Percentiles rank a stretch among this genome's conserved stretches.
Conservation (phyloP, 2,888 invertebrate species). For the Dasysyrphus tricinctus region DNA sequence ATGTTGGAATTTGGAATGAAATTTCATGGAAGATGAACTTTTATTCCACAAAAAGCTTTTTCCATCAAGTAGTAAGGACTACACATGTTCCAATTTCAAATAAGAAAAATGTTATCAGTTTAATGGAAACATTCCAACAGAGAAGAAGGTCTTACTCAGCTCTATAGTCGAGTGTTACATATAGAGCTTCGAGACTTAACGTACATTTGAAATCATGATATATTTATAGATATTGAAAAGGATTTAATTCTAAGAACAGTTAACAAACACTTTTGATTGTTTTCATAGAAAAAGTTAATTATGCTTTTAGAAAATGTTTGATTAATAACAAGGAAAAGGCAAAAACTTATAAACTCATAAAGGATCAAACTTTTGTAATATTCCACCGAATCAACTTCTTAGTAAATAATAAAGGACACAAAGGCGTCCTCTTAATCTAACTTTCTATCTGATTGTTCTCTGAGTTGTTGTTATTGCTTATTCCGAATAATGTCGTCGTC, state of each 20-base stretch:
- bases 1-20: conserved; percentile 42
- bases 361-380: conserved; percentile 57
- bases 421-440: conserved; percentile 22
- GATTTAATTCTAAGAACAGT: conserved; percentile 3
- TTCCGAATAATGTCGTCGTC: conserved; percentile 10
- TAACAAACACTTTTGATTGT: conserved; percentile 24
- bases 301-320: conserved; percentile 46
- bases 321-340: conserved; percentile 9
- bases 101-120: conserved; percentile 6
- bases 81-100: background rate
- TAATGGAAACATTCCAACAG: background rate
- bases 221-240: background rate
- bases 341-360: conserved; percentile 24
- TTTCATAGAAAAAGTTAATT: conserved; percentile 49
- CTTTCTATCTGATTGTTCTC: conserved; percentile 40
- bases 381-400: conserved; percentile 37
- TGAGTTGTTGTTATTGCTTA: conserved; percentile 30
- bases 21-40: background rate
- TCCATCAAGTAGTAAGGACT: too few relatives aligned
- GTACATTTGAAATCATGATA: background rate
- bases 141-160: background rate
- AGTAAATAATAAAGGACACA: conserved; percentile 5
- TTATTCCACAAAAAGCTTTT: conserved; percentile 20
- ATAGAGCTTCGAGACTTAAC: background rate
- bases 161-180: background rate